phyloP scores from a whole-genome alignment of 2,113 vertebrate genomes.

The Hiodon alosoides region DNA sequence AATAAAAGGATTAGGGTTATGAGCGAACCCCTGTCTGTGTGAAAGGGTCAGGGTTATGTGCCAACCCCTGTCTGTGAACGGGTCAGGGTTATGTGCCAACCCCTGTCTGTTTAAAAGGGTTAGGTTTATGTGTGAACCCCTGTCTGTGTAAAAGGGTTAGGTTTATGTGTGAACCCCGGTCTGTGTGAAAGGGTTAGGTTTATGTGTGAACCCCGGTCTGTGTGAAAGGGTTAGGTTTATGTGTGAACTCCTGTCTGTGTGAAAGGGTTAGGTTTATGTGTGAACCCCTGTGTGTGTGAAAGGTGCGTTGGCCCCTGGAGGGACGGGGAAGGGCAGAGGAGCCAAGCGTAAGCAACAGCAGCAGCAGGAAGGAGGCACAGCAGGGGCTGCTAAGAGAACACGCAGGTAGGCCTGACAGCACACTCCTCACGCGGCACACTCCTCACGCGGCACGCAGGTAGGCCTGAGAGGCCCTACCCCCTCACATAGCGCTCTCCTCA shows the following conservation, averaged over 20 bases:
- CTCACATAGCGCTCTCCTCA: conserved; percentile 65
- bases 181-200: background rate
- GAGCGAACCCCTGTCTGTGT: background rate
- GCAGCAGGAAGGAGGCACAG: conserved; percentile 79
- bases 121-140: background rate
- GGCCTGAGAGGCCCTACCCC: too few species aligned
- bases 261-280: background rate
- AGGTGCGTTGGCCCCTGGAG: conserved; percentile 77
- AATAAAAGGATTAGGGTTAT: background rate
- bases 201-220: background rate
- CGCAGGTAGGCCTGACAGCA: conserved; percentile 66
- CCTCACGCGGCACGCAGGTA: too few species aligned
- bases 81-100: background rate
- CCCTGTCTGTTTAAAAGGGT: background rate
- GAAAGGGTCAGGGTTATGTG: background rate
- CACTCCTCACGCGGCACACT: too few species aligned
- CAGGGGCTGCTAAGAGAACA: conserved; percentile 85
- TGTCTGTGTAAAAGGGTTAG: background rate
- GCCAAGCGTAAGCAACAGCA: conserved; percentile 78
- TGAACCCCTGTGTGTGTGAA: conserved; percentile 14
- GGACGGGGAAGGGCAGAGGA: conserved; percentile 89
- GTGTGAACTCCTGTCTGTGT: background rate
- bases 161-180: background rate
- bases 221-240: background rate
- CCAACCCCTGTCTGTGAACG: background rate